These are phyloP conservation scores for Linnaemya vulpina DNA, from an alignment of 2,888 invertebrate species.

Conservation along the genomic window DNA sequence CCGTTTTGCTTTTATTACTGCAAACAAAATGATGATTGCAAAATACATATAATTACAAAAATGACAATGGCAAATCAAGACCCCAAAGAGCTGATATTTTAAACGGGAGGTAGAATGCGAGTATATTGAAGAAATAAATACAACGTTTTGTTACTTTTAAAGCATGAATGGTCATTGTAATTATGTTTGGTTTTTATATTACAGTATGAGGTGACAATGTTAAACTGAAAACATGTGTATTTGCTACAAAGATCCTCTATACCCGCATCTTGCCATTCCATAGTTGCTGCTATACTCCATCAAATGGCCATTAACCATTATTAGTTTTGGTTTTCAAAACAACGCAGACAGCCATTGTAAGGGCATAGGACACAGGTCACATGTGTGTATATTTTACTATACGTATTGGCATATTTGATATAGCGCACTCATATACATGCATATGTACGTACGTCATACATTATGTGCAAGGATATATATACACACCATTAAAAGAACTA, in stretches of 20 bases:
- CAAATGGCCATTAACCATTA: conserved; percentile 40
- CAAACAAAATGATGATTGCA: conserved; percentile 27
- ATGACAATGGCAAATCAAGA: conserved; percentile 26
- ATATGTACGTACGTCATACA: not conserved
- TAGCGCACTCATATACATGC: not conserved
- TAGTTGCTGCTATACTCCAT: not conserved
- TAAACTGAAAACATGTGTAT: conserved; percentile 23
- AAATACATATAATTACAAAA: conserved; percentile 50
- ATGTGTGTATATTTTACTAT: conserved; percentile 12
- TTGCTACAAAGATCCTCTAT: not conserved
- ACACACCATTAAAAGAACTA: too few species aligned
- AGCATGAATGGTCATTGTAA: conserved; percentile 48
- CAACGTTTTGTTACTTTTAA: conserved; percentile 27
- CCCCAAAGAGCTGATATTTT: not conserved
- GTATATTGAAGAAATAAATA: conserved; percentile 31
- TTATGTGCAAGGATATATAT: not conserved
- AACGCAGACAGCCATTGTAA: not conserved
- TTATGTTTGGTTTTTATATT: conserved; percentile 52
- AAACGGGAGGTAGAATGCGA: not conserved
- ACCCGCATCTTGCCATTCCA: not conserved
- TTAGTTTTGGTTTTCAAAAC: conserved; percentile 48
- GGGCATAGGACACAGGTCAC: not conserved
- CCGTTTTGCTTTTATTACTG: not conserved
- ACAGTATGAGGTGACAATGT: conserved; percentile 40
- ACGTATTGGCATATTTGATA: not conserved